Evolutionary conservation across 2,888 invertebrate species (phyloP).

Genomic region (Zonitis immaculata): DNA sequence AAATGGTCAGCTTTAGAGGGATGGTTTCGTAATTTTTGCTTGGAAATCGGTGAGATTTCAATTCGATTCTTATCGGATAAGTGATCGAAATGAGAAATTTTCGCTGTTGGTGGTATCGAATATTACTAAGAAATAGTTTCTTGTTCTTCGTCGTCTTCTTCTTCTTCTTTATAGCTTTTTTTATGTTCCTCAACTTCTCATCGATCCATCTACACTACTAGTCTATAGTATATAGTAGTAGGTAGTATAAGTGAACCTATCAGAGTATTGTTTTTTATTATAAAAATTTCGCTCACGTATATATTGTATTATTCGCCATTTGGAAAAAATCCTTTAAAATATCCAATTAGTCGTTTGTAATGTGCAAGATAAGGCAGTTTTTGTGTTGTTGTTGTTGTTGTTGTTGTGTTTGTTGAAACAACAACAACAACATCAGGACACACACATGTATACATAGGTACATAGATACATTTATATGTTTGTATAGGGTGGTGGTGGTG

Average conservation of each 20-base stretch:
- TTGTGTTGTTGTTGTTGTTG: slow-evolving; percentile 29
- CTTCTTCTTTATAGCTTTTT: neutral
- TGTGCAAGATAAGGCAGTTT: slow-evolving; percentile 44
- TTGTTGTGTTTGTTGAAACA: slow-evolving; percentile 32
- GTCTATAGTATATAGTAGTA: too few relatives aligned
- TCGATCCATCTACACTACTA: slow-evolving; percentile 30
- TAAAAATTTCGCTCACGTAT: slow-evolving; percentile 41
- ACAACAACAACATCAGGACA: slow-evolving; percentile 20
- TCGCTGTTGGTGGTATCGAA: slow-evolving; percentile 13
- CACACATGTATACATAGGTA: too few relatives aligned
- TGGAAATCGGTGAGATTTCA: too few relatives aligned
- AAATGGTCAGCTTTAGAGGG: too few relatives aligned
- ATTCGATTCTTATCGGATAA: too few relatives aligned
- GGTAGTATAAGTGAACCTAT: slow-evolving; percentile 22
- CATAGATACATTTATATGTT: too few relatives aligned
- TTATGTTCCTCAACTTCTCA: neutral
- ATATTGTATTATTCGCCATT: slow-evolving; percentile 40
- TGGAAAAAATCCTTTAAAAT: slow-evolving; percentile 43
- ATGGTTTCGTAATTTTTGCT: too few relatives aligned
- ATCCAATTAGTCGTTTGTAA: slow-evolving; percentile 44
- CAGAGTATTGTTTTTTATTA: slow-evolving; percentile 30
- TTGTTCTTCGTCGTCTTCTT: neutral
- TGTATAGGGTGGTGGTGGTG: slow-evolving; percentile 29
- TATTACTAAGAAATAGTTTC: neutral
- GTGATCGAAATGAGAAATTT: too few relatives aligned